Base-by-base conservation (phyloP, 2,113 vertebrate species). In the Neopipo cinnamomea region DNA sequence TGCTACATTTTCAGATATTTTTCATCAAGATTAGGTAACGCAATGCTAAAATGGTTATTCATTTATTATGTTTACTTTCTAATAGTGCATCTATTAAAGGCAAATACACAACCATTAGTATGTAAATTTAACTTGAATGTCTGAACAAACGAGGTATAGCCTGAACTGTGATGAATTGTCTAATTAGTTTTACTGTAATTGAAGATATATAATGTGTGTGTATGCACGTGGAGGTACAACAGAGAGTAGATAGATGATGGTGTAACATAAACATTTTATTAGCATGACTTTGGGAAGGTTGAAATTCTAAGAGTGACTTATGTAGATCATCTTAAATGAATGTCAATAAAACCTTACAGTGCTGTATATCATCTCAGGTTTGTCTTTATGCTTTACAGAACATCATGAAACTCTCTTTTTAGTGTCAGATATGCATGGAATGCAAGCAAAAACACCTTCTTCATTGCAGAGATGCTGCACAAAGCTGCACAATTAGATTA, bases 61-160 rank as follows among this genome's bases (percentile, higher is more conserved):
- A 97, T 97, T 96, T 96, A 70, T 98, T 97, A 92, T 77, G 79
- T 81, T 98, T 97, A 85, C 88, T 95, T 98, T 93, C 91, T 92
- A 87, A 89, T 78, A 90, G 73, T 71, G 39, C 80, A 88, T 95
- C 95, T 97, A 73, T 97, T 97, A 97, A 96, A 96, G 87, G 76
- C 93, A 97, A 94, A 96, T 95, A 83, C 6, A 27, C 73, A 95
- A 39, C 93, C 72, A 91, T 97, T 97, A 97, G 91, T 92, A 95
- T 95, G 95, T 88, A 97, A 97, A 97, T 96, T 97, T 96, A 97
- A 96, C 95, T 95, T 91, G 66, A 65, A 93, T 93, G 23, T 94
- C 94, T 95, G 77, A 96, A 95, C 65, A 95, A 95, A 96, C 92
- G 94, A 97, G 67, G 56, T 95, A 75, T 80, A 93, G 76, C 83